These are phyloP conservation scores for cat (Felis catus) DNA, from an alignment of 2,113 vertebrate genomes.

Conservation along the genomic window F.catus_Fca126_mat1.0 CM031414.1:3553501-3554000, in stretches of 20 bases:
- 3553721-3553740: not conserved
- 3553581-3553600: not conserved
- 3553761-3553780: not conserved
- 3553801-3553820: not conserved
- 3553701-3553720: not conserved
- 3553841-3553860: not conserved
- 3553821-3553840: not conserved
- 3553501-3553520: not conserved
- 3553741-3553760: not conserved
- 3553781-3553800: not conserved
- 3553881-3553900: not conserved
- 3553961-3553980: not conserved
- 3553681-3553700: not conserved
- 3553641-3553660: not conserved
- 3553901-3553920: not conserved
- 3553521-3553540: not conserved
- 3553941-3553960: not conserved
- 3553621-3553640: not conserved
- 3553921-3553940: not conserved
- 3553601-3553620: not conserved
- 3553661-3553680: not conserved
- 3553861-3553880: not conserved
- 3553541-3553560: not conserved
- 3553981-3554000: not conserved
- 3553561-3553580: not conserved